These are phyloP conservation scores for Ascidia mentula DNA, from an alignment of 23 tunicate genomes.

Conservation along the genomic window DNA sequence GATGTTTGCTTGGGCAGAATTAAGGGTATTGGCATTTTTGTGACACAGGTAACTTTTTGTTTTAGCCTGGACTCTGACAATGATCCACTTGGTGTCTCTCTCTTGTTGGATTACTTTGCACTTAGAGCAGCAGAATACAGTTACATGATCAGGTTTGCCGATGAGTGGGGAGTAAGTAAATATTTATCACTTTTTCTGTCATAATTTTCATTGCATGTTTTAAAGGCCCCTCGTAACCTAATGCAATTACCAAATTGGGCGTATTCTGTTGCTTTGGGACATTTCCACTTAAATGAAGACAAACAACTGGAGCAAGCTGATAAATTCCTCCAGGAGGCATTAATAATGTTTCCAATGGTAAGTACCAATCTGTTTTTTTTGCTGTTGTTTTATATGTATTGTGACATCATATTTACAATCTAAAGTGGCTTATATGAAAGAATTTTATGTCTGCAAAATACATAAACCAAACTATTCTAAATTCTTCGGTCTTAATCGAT, in stretches of 20 bases:
- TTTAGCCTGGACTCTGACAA: slow-evolving; percentile 75
- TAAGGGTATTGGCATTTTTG: not conserved
- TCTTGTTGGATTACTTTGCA: slow-evolving; percentile 63
- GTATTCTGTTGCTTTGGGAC: slow-evolving; percentile 71
- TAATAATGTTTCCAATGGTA: slow-evolving; percentile 83
- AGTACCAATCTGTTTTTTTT: slow-evolving; percentile 7
- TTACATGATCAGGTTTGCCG: slow-evolving; percentile 32
- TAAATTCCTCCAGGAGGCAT: slow-evolving; percentile 49
- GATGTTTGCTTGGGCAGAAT: too few relatives aligned
- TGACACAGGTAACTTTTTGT: not conserved
- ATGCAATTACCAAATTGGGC: slow-evolving; percentile 86
- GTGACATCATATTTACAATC: not conserved
- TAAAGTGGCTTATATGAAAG: too few relatives aligned
- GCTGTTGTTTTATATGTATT: not conserved
- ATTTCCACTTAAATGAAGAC: slow-evolving; percentile 27
- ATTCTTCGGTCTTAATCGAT: not conserved
- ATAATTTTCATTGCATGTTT: not conserved
- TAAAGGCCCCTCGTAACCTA: slow-evolving; percentile 49
- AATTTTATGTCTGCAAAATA: not conserved
- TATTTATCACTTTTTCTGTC: not conserved
- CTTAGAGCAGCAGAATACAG: slow-evolving; percentile 62
- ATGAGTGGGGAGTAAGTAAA: slow-evolving; percentile 74
- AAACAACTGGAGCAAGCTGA: slow-evolving; percentile 37
- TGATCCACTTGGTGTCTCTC: slow-evolving; percentile 67
- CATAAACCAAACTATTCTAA: not conserved